phyloP scores from a whole-genome alignment of 1,140 invertebrate genomes.

The Bombus breviceps region DNA sequence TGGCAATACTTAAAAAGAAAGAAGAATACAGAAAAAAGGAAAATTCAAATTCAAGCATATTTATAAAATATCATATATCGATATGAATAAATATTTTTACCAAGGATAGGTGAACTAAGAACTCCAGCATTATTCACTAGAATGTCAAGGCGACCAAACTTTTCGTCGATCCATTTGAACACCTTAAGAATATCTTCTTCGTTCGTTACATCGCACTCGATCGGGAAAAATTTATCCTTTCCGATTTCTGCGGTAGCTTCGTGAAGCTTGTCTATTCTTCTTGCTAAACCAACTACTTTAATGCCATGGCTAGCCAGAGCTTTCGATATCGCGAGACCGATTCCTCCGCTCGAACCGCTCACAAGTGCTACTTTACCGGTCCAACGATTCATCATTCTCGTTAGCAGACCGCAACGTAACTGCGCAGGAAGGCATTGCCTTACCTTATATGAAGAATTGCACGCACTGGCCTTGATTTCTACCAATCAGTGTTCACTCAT shows the following conservation, averaged over 20 bases:
- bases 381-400: conserved; percentile 85
- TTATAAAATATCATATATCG: neutral
- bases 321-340: too few relatives aligned
- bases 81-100: conserved; percentile 14
- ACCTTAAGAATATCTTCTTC: conserved; percentile 85
- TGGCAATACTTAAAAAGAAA: too few relatives aligned
- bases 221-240: conserved; percentile 69
- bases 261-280: conserved; percentile 69
- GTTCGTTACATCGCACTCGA: conserved; percentile 84
- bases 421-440: accelerated
- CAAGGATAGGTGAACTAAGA: conserved; percentile 10
- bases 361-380: conserved; percentile 87
- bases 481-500: too few relatives aligned
- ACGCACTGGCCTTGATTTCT: accelerated
- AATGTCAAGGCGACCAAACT: conserved; percentile 85
- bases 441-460: accelerated
- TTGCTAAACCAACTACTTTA: too few relatives aligned
- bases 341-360: conserved; percentile 82
- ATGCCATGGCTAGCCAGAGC: too few relatives aligned
- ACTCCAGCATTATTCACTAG: conserved; percentile 88
- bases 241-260: neutral
- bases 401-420: accelerated
- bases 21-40: too few relatives aligned
- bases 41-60: accelerated
- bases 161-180: conserved; percentile 84